Conservation (phyloP, 2,888 invertebrate species). For the Mythimna loreyi region DNA sequence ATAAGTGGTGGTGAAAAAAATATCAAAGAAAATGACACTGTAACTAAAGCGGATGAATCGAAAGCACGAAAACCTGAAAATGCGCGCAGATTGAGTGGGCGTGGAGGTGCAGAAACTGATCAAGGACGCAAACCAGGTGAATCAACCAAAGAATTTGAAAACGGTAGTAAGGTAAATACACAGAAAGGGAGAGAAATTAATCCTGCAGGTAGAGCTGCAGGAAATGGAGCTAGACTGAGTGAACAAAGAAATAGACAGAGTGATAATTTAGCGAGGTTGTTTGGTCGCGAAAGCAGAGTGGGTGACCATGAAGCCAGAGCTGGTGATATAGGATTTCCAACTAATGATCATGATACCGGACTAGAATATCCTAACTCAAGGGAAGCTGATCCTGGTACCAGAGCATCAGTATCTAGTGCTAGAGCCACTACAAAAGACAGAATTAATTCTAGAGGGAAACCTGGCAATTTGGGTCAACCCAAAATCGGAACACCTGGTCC, state of each 20-base stretch:
- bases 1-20: neutral
- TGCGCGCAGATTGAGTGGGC: neutral
- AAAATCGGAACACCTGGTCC: slow-evolving; percentile 2
- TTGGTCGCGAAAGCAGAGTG: slow-evolving; percentile 10
- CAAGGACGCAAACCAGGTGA: neutral
- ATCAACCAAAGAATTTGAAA: neutral
- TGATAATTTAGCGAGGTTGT: slow-evolving; percentile 8
- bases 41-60: neutral
- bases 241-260: slow-evolving; percentile 11
- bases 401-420: neutral
- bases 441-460: neutral
- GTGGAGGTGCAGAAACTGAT: neutral
- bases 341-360: neutral
- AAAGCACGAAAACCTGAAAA: slow-evolving; percentile 5
- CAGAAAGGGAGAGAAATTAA: slow-evolving; percentile 8
- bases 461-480: slow-evolving; percentile 4
- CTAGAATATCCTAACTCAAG: neutral
- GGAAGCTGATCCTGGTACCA: neutral
- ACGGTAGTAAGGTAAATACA: neutral
- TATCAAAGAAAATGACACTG: neutral
- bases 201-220: neutral
- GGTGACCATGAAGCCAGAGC: slow-evolving; percentile 19
- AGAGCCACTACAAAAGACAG: slow-evolving; percentile 13
- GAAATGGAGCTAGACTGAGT: slow-evolving; percentile 5
- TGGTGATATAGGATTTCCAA: slow-evolving; percentile 13